These are phyloP conservation scores for Amaurobius ferox DNA, from an alignment of 2,888 invertebrate genomes.

Conservation along the genomic window DNA sequence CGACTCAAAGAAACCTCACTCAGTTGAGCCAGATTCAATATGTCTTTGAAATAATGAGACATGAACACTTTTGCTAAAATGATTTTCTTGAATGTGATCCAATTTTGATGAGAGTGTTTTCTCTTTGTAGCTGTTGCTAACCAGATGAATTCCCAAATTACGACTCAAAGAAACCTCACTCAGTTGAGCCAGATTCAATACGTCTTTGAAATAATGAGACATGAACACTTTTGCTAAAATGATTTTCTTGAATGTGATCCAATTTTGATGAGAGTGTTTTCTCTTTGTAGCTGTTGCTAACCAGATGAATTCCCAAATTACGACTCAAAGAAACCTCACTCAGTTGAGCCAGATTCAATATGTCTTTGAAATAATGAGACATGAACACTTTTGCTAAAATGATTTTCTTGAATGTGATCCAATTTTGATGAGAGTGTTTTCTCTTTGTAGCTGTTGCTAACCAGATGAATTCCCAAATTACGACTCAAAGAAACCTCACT, in stretches of 20 bases:
- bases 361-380: too few species aligned
- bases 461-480: slow-evolving; percentile 47
- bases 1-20: slow-evolving; percentile 48
- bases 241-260: too few species aligned
- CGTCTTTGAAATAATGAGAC: too few species aligned
- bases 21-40: slow-evolving; percentile 56
- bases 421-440: too few species aligned
- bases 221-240: too few species aligned
- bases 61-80: too few species aligned
- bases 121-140: slow-evolving; percentile 34
- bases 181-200: slow-evolving; percentile 56
- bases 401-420: too few species aligned
- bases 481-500: slow-evolving; percentile 49
- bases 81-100: too few species aligned
- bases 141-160: slow-evolving; percentile 42
- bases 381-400: too few species aligned
- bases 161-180: slow-evolving; percentile 48
- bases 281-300: slow-evolving; percentile 29
- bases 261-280: too few species aligned
- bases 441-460: slow-evolving; percentile 29
- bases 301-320: slow-evolving; percentile 42
- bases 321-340: slow-evolving; percentile 48
- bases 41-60: too few species aligned
- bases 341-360: slow-evolving; percentile 56
- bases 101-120: too few species aligned